Base-by-base conservation (phyloP, 2,797 vertebrate species). In the Ctenopoma kingsleyae region DNA sequence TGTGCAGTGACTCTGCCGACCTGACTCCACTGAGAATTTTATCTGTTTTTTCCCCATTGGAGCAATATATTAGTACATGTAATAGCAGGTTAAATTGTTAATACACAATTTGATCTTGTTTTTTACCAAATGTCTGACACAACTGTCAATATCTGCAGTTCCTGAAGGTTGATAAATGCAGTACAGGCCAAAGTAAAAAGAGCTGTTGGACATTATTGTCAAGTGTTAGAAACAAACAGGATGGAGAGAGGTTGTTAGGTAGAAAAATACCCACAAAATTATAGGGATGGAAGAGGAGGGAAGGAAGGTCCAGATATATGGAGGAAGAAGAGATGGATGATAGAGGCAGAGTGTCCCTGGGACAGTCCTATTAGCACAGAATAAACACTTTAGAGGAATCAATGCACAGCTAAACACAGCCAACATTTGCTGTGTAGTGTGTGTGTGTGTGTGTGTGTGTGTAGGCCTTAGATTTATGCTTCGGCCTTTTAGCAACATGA, bases 331-430 rank as follows among this genome's bases (percentile, higher is more conserved):
- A 86, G 85, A 86, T 82, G 67, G 79, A 85, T 84, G 74, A 76
- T 72, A 35, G 59, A 68, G 70, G 22, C 47, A n/a, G 62, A 78
- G 74, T 60, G 70, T 83, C 70, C 73, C 78, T 54, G 61, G 78
- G 71, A 84, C 75, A 56, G 70, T 83, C 72, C 71, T 80, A 87
- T 90, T 90, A 93, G 90, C 86, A 87, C 72, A 80, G 78, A 90
- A 87, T 76, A 78, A 88, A 83, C 67, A 55, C 78, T 89, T 81
- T 55, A 68, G 71, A 84, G 66, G 75, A 87, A 92, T 92, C 87
- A 74, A 85, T 90, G 78, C 64, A 0, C 75, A 65, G 84, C 86
- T 87, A 80, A 88, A 78, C 83, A 71, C 82, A 43, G 10, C 71
- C 6, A 46, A 44, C 6, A 23, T 89, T 78, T 79, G 76, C 69